Base-by-base conservation (phyloP, 2,888 invertebrate genomes). In the Lordiphosa fenestrarum region DNA sequence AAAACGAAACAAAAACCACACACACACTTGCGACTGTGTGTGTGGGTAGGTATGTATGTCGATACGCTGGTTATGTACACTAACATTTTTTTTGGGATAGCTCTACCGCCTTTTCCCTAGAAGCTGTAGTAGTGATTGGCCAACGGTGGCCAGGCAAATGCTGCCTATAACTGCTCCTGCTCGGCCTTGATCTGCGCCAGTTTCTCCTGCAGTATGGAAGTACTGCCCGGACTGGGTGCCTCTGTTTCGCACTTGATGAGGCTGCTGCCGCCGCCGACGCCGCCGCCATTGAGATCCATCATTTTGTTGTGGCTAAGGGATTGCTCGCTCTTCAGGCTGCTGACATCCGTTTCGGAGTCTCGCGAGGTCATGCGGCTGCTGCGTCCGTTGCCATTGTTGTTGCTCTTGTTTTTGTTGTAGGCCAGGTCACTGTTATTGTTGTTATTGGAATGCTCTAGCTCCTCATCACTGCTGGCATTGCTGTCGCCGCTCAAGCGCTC, bases 401-500 rank as follows among this genome's bases (percentile, higher is more conserved):
- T 76, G 69, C 42, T 57, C 25, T 66, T 66, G 51, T 78, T 71
- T 33, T 74, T 73, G 35, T 70, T 78, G 37, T 66, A 69, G 56
- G 65, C 65, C 50, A 75, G 53, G 12, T 71, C 76, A 53, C 67
- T 73, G 48, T 73, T 83, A 49, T 73, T 71, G 53, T 68, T 68
- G 47, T 66, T 73, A 47, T 58, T 70, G 53, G 72, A 70, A 66
- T 74, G 73, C 44, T 68, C 70, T 4, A 66, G 63, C 30, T 71
- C 73, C 6, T 70, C 69, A 48, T 87, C 88, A 12, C 81, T 84
- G 66, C 84, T 80, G 7, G 50, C 52, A 46, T 19, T 19, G 19
- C 75, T 73, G 4, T 59, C 72, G n/a, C 61, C 67, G 21, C 76
- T 89, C 47, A 86, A 64, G 4, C 89, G 89, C 89, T 94, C 93